These are phyloP conservation scores for Lysiphlebus fabarum DNA, from an alignment of 1,140 invertebrate species.

Conservation along the genomic window DNA sequence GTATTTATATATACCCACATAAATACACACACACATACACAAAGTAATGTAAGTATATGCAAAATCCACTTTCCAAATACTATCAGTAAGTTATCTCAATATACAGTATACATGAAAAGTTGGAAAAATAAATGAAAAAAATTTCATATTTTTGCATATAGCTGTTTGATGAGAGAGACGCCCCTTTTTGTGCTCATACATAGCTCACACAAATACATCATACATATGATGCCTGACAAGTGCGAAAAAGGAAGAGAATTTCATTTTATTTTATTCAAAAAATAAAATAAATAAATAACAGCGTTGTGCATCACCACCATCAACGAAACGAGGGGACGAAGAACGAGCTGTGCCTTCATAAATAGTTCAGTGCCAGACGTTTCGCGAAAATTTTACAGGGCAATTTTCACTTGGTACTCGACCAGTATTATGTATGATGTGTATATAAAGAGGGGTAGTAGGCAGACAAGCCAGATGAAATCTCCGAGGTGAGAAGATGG, in stretches of 20 bases:
- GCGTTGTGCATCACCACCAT: constrained; percentile 5
- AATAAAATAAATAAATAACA: constrained; percentile 18
- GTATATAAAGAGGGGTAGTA: constrained; percentile 20
- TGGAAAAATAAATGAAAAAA: too few relatives aligned
- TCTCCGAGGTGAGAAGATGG: constrained; percentile 17
- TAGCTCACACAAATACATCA: too few relatives aligned
- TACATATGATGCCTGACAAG: neutral
- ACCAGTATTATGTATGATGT: constrained; percentile 2
- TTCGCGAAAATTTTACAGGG: constrained; percentile 37
- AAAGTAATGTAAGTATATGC: too few relatives aligned
- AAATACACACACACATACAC: too few relatives aligned
- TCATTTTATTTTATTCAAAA: constrained; percentile 24
- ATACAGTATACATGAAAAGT: too few relatives aligned
- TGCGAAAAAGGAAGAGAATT: neutral
- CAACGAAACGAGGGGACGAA: constrained; percentile 22
- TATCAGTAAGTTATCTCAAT: too few relatives aligned
- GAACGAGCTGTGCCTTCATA: constrained; percentile 34
- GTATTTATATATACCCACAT: too few relatives aligned
- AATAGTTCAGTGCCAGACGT: constrained; percentile 43
- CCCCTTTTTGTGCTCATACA: too few relatives aligned
- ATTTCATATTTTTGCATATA: too few relatives aligned
- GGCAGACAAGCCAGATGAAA: constrained; percentile 11
- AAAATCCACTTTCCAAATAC: too few relatives aligned
- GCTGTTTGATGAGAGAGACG: too few relatives aligned
- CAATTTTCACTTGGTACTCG: constrained; percentile 32